Conservation (phyloP, 2,888 invertebrate species). For the Isotomurus palustris region DNA sequence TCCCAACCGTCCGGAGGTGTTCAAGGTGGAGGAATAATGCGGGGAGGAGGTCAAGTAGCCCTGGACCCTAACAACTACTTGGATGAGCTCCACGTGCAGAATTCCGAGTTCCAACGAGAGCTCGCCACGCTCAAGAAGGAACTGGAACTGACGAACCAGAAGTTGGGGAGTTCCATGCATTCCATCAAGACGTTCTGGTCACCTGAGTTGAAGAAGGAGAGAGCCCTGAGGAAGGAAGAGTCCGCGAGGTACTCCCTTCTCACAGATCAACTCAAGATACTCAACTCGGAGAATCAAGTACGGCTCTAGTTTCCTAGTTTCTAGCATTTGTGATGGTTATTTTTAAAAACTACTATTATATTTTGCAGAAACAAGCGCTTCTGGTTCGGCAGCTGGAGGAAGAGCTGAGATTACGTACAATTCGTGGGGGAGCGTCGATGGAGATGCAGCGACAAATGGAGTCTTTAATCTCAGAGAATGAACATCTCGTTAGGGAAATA, state of each 20-base stretch:
- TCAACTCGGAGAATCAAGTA: conserved; percentile 96
- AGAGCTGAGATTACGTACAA: conserved; percentile 72
- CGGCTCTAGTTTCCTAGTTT: conserved; percentile 26
- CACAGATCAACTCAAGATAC: conserved; percentile 91
- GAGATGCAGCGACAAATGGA: conserved; percentile 91
- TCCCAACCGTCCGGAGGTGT: conserved; percentile 23
- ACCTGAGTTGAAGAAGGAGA: conserved; percentile 97
- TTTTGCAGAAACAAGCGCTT: conserved; percentile 88
- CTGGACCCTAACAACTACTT: conserved; percentile 60
- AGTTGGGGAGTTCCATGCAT: conserved; percentile 97
- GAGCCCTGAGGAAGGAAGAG: conserved; percentile 94
- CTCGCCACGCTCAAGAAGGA: conserved; percentile 87
- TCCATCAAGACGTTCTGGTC: conserved; percentile 99
- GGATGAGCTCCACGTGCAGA: conserved; percentile 87
- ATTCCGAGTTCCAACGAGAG: conserved; percentile 90
- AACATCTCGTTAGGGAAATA: conserved; percentile 87
- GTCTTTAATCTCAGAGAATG: conserved; percentile 72
- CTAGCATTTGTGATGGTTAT: not conserved
- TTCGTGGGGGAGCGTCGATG: conserved; percentile 76
- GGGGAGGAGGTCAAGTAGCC: conserved; percentile 33
- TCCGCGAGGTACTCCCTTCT: conserved; percentile 94
- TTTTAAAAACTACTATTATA: conserved; percentile 7
- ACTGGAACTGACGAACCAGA: conserved; percentile 92
- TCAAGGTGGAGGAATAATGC: conserved; percentile 52
- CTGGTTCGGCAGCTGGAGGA: conserved; percentile 89